Conservation (phyloP, 2,797 vertebrate genomes). For the Alca torda region DNA sequence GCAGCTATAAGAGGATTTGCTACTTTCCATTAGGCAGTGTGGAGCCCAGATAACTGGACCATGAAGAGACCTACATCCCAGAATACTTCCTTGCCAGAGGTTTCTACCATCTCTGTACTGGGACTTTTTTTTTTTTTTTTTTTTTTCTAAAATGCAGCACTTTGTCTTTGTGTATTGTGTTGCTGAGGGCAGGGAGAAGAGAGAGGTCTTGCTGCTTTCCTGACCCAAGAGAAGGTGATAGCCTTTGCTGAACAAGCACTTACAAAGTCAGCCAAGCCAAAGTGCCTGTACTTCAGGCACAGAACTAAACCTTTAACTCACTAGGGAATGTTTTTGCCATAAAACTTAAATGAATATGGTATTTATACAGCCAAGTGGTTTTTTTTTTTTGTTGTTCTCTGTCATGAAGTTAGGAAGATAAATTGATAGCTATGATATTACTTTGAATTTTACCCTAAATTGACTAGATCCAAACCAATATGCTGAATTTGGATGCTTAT, state of each 20-base stretch:
- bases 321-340: not conserved
- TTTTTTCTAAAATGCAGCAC: not conserved
- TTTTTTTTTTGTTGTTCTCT: accelerated
- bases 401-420: not conserved
- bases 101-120: not conserved
- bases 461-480: not conserved
- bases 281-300: not conserved
- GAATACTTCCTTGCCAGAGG: not conserved
- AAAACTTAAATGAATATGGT: not conserved
- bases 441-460: not conserved
- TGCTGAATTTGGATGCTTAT: not conserved
- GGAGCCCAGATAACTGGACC: not conserved
- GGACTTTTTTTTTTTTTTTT: not conserved
- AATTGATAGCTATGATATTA: not conserved
- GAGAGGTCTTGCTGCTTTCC: not conserved
- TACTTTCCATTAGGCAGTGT: not conserved
- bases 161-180: constrained; percentile 4
- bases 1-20: constrained; percentile 12
- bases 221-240: not conserved
- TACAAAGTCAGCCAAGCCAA: not conserved
- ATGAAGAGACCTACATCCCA: not conserved
- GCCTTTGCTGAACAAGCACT: not conserved
- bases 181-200: not conserved
- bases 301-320: not conserved
- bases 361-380: not conserved